Base-by-base conservation (phyloP, 2,797 vertebrate genomes). In the Epinephelus coioides region DNA sequence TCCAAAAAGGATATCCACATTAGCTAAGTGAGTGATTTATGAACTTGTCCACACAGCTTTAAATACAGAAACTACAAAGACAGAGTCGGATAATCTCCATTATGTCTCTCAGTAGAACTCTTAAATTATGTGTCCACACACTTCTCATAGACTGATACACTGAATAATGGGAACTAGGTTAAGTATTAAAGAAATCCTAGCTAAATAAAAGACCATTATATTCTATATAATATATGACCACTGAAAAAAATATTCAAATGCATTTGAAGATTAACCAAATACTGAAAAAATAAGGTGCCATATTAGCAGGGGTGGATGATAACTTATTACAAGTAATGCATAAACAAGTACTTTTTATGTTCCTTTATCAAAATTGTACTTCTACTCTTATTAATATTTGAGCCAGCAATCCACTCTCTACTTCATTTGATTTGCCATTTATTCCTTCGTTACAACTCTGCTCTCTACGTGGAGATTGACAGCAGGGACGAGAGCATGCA, bases 11-110 rank as follows among this genome's bases (percentile, higher is more conserved):
- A 93, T 87, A 88, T 86, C 78, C 86, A 83, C 91, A 89, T 93
- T 92, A 93, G 86, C 86, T 86, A 85, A 87, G 87, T 88, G 88
- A 81, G 85, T 94, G 94, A 95, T 95, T 94, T 92, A 95, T 92
- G 89, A 91, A 94, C 91, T 91, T 86, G 81, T 91, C 89, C 69
- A 47, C 74, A 71, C 54, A 75, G 79, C 69, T 87, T 91, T 90
- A 90, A 89, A 89, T 85, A 87, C 86, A 91, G 74, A 88, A 89
- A 86, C 53, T 34, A 76, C 81, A 82, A 73, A 89, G 67, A 60
- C 50, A 55, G 79, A 79, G 67, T 77, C 49, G 60, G 69, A 83
- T 79, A 84, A 86, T 82, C 69, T 55, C 59, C 69, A 80, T 76
- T 79, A 73, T 81, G 78, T 85, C 40, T 62, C 51, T 66, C 46